phyloP scores from a whole-genome alignment of 1,140 invertebrate genomes.

The Psilanteris sp. region DNA sequence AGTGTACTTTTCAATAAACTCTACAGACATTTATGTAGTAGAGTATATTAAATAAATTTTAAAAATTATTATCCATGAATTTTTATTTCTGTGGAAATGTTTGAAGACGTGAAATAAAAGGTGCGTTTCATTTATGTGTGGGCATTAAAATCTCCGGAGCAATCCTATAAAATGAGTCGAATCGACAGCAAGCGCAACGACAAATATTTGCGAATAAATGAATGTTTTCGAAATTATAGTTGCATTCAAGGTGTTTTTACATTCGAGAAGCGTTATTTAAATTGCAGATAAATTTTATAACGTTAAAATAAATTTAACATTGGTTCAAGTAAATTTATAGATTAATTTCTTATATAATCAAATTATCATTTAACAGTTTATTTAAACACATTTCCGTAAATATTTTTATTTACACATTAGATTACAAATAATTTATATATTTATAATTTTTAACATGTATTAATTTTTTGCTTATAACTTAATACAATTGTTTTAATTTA shows the following conservation, averaged over 20 bases:
- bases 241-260: not conserved
- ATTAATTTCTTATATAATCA: too few species aligned
- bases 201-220: constrained; percentile 16
- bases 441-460: too few species aligned
- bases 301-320: too few species aligned
- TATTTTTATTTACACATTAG: too few species aligned
- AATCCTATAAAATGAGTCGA: constrained; percentile 6
- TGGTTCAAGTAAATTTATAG: too few species aligned
- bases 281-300: constrained; percentile 1
- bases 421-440: too few species aligned
- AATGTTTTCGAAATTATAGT: constrained; percentile 9
- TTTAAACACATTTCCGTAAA: too few species aligned
- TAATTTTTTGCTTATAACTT: too few species aligned
- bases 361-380: too few species aligned
- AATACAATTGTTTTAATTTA: too few species aligned
- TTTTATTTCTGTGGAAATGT: constrained; percentile 8
- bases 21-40: not conserved
- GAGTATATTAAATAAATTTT: too few species aligned
- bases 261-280: not conserved
- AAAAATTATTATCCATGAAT: not conserved
- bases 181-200: not conserved
- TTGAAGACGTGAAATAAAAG: constrained; percentile 8
- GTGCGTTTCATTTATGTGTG: constrained; percentile 18
- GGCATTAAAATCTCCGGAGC: constrained; percentile 34
- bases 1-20: too few species aligned